Evolutionary conservation across 2,888 invertebrate genomes (phyloP).

Genomic region (Phyllotreta striolata): DNA sequence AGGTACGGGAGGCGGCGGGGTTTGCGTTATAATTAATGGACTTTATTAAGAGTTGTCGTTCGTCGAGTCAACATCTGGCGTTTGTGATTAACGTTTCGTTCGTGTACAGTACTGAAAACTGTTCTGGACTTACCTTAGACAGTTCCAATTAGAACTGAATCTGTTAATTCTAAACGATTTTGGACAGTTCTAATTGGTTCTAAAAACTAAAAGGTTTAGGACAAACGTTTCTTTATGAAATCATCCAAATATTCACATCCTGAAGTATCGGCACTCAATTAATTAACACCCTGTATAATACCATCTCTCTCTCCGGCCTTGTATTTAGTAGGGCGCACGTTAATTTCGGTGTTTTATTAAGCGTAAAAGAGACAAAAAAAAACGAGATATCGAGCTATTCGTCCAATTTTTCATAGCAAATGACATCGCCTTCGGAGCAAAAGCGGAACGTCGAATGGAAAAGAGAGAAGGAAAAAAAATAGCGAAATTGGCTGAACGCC

Average conservation of each 20-base stretch:
- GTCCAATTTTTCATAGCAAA: constrained; percentile 36
- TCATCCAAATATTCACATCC: too few relatives aligned
- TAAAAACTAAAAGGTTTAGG: too few relatives aligned
- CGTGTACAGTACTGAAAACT: too few relatives aligned
- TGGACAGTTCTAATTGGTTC: too few relatives aligned
- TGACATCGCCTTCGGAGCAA: constrained; percentile 31
- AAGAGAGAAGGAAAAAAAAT: constrained; percentile 11
- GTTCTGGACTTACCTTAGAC: too few relatives aligned
- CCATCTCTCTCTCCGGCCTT: too few relatives aligned
- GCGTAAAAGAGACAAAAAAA: constrained; percentile 32
- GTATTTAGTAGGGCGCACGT: too few relatives aligned
- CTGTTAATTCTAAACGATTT: too few relatives aligned
- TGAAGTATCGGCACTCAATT: too few relatives aligned
- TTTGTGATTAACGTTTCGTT: not conserved
- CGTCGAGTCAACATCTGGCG: constrained; percentile 14
- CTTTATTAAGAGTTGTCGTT: constrained; percentile 25
- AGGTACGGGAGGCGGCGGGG: constrained; percentile 20
- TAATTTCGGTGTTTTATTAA: not conserved
- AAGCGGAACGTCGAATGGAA: constrained; percentile 23
- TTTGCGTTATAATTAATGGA: constrained; percentile 23
- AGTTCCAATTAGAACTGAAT: too few relatives aligned
- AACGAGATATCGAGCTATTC: constrained; percentile 25
- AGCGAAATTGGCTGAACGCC: constrained; percentile 41
- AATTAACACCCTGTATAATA: too few relatives aligned
- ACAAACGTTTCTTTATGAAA: too few relatives aligned